phyloP scores from a whole-genome alignment of 2,888 invertebrate genomes.

The Bombyx huttoni region DNA sequence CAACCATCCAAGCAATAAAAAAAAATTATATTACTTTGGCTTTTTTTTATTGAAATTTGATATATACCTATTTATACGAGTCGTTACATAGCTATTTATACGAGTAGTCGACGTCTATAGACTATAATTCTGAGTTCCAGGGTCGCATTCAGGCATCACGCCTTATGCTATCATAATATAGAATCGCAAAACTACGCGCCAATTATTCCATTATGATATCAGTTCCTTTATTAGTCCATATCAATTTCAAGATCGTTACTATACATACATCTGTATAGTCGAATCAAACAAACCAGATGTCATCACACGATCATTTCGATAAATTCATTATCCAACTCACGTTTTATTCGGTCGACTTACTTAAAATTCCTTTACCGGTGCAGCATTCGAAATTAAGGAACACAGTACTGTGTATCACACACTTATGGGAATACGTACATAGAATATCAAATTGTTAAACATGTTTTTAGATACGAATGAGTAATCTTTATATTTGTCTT shows the following conservation, averaged over 20 bases:
- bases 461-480: neutral
- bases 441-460: constrained; percentile 12
- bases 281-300: neutral
- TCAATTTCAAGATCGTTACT: neutral
- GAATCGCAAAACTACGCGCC: no score
- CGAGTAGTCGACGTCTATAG: no score
- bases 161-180: no score
- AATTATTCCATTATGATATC: no score
- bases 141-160: no score
- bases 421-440: constrained; percentile 18
- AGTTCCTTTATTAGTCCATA: no score
- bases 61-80: no score
- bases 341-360: constrained; percentile 41
- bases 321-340: constrained; percentile 40
- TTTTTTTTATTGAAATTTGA: no score
- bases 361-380: constrained; percentile 54
- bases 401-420: constrained; percentile 28
- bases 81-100: no score
- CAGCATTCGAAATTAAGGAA: constrained; percentile 56
- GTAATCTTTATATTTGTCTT: neutral
- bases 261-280: neutral
- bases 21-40: no score
- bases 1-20: no score
- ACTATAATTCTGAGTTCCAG: no score
- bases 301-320: constrained; percentile 7